Evolutionary conservation across 2,113 vertebrate genomes (phyloP), one percentile per base, ranked within the genome.

Genomic region (Haemorhous mexicanus): DNA sequence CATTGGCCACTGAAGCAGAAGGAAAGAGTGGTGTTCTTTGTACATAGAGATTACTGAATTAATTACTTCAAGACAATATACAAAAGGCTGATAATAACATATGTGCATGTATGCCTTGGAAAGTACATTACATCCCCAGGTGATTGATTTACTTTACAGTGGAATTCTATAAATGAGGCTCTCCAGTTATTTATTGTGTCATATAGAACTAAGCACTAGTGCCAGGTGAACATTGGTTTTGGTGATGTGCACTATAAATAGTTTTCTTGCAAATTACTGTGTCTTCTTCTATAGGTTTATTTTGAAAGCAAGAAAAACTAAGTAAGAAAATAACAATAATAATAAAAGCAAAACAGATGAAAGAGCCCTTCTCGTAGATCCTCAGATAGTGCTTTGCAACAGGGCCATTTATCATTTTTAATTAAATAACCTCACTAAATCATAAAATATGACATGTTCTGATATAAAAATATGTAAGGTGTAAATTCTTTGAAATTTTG

Each of bases 401-500:
- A 43, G n/a, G 32, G 9, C n/a, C 2, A 7, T 39, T 78, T 94
- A 80, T 85, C 7, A 62, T 86, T 90, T 93, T 85, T 76, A 87
- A 89, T 94, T 89, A 78, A 89, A 89, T 79, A 91, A 28, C 16
- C 24, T 76, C 50, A 41, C 43, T 93, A 67, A 85, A 78, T 84
- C 50, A 21, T 44, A 83, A 87, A 79, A 85, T 76, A 53, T 6
- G 12, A 28, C 8, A 26, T 84, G 23, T 68, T 93, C 81, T 76
- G 70, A 6, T 87, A 28, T 69, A 72, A 84, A 83, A 84, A 79
- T 78, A 89, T 8, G 17, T 75, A 68, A 61, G 26, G 7, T 85
- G 70, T 89, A 91, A 87, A 95, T 87, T 91, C 55, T 55, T 77
- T 79, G 63, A 30, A 91, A 91, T 50, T 89, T 91, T 50, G 35